Evolutionary conservation across 2,888 invertebrate species (phyloP).

Genomic region (Leucozona laternaria): DNA sequence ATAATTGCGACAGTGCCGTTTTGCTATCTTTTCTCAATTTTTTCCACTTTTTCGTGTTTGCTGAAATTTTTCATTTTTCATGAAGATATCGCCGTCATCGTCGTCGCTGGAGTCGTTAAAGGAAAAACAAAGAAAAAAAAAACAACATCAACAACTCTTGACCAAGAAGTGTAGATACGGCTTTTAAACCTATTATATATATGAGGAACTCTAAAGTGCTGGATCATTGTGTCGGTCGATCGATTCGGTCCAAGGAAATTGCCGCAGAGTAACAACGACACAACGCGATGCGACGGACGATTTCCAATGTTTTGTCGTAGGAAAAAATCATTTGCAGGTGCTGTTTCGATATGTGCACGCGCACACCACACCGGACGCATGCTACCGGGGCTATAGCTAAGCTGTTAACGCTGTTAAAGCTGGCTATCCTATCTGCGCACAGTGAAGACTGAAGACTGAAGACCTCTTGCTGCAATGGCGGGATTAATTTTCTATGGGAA

Average conservation of each 20-base stretch:
- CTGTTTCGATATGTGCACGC: conserved; percentile 68
- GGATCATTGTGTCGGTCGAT: neutral
- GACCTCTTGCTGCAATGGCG: conserved; percentile 45
- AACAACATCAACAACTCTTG: neutral
- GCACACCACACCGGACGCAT: conserved; percentile 66
- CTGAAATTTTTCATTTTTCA: conserved; percentile 52
- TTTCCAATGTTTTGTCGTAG: conserved; percentile 30
- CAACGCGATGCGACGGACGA: conserved; percentile 25
- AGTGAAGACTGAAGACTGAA: conserved; percentile 12
- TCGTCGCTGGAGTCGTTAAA: neutral
- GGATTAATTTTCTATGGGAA: conserved; percentile 56
- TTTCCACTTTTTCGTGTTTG: conserved; percentile 28
- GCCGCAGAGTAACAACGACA: conserved; percentile 23
- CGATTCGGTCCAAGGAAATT: conserved; percentile 44
- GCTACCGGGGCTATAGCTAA: conserved; percentile 28
- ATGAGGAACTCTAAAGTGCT: conserved; percentile 4
- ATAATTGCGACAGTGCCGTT: conserved; percentile 71
- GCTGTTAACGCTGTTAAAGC: conserved; percentile 14
- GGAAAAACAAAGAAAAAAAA: neutral
- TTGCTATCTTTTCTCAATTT: conserved; percentile 43
- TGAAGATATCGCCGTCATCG: conserved; percentile 56
- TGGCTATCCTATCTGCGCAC: neutral
- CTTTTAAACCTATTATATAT: neutral
- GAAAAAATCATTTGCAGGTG: conserved; percentile 68
- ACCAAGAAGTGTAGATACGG: conserved; percentile 6